phyloP scores from a whole-genome alignment of 35 echinoderm and acorn worm species.

The Holothuria glaberrima region DNA sequence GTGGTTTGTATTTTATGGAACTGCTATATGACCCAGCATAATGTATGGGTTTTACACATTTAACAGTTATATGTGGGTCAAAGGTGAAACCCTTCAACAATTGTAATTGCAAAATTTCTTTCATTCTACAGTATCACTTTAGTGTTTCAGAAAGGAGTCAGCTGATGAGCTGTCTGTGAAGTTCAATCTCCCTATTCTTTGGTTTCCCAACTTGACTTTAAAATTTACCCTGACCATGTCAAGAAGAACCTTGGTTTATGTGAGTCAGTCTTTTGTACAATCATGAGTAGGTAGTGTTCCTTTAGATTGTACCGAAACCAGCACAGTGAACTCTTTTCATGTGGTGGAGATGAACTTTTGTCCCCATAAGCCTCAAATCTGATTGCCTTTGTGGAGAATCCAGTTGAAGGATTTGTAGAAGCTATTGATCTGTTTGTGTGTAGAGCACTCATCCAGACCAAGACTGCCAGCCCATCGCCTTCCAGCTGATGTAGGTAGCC shows the following conservation, averaged over 20 bases:
- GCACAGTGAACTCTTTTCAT: slow-evolving; percentile 1
- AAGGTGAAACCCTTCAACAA: no score
- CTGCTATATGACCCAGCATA: no score
- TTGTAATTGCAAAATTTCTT: no score
- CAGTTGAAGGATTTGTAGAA: slow-evolving; percentile 23
- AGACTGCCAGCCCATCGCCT: no score
- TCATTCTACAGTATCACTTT: no score
- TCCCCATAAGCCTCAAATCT: slow-evolving; percentile 41
- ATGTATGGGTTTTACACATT: no score
- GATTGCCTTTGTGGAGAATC: slow-evolving; percentile 31
- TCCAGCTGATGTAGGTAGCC: no score
- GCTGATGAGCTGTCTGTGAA: neutral
- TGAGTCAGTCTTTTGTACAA: slow-evolving; percentile 27
- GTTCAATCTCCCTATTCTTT: neutral
- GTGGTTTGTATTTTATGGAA: no score
- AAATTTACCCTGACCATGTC: slow-evolving; percentile 2
- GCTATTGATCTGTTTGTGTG: slow-evolving; percentile 40
- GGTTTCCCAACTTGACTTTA: neutral
- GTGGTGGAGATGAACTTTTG: slow-evolving; percentile 30
- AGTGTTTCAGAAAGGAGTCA: no score
- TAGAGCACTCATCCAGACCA: neutral
- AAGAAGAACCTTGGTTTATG: slow-evolving; percentile 8
- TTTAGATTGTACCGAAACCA: neutral
- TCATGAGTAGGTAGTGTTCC: no score
- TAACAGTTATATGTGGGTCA: no score